Conservation (phyloP, 2,113 vertebrate species). For the Terrapene triunguis region DNA sequence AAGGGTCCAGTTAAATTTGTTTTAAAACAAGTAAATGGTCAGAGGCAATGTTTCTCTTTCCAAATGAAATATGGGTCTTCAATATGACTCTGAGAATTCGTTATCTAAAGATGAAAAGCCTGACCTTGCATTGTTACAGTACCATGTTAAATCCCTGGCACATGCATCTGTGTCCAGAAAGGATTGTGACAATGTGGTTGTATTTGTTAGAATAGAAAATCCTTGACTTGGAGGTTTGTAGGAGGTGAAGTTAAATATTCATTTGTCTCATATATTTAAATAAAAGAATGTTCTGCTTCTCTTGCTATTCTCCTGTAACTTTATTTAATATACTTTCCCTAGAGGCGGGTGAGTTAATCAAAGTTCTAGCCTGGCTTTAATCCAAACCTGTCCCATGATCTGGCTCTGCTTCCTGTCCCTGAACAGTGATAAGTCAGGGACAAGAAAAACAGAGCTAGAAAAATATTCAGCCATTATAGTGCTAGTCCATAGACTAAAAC, state of each 20-base stretch:
- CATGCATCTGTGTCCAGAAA: neutral
- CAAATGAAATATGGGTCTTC: neutral
- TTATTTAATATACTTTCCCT: neutral
- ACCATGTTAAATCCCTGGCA: neutral
- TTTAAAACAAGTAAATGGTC: neutral
- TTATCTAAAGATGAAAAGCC: neutral
- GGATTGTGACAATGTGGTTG: neutral
- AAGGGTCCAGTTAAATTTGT: neutral
- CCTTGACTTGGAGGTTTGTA: neutral
- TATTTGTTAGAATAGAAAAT: slow-evolving; percentile 2
- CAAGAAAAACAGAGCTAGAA: neutral
- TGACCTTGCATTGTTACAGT: neutral
- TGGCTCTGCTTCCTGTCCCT: neutral
- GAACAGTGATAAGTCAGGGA: neutral
- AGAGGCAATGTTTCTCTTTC: neutral
- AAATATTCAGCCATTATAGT: neutral
- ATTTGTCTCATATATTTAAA: neutral
- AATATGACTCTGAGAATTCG: neutral
- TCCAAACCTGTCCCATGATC: neutral
- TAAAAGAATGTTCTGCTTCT: neutral
- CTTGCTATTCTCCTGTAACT: neutral
- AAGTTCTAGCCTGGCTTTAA: slow-evolving; percentile 8
- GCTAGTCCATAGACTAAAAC: neutral
- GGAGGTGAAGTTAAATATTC: neutral
- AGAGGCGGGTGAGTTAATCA: neutral